Conservation (phyloP, 2,888 invertebrate species). For the Lumbricus terrestris region DNA sequence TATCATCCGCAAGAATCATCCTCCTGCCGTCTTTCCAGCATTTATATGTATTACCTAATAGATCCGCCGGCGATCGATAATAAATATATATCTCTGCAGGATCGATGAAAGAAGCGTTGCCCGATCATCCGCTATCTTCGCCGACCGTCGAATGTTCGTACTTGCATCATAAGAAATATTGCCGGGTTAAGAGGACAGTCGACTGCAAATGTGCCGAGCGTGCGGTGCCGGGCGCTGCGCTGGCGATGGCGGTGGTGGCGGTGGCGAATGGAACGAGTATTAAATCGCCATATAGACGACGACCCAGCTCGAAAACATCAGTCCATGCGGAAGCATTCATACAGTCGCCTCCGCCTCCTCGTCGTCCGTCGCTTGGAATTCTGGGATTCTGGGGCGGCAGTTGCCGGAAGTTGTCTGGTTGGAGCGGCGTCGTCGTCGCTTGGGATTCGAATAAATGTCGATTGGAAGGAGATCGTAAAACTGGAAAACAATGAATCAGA, state of each 20-base stretch:
- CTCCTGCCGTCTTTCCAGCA: no score
- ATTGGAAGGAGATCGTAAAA: background rate
- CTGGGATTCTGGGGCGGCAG: background rate
- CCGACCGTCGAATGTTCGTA: background rate
- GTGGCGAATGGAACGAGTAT: background rate
- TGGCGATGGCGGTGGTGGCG: no score
- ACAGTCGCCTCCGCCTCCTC: no score
- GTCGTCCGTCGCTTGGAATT: background rate
- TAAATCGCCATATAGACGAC: conserved; percentile 3
- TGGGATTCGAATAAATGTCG: background rate
- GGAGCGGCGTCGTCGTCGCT: background rate
- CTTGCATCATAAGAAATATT: background rate
- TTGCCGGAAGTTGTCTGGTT: background rate
- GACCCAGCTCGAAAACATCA: background rate
- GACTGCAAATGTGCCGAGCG: conserved; percentile 3
- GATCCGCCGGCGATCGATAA: background rate
- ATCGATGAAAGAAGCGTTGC: background rate
- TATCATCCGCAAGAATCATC: conserved; percentile 3
- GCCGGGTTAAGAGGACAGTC: background rate
- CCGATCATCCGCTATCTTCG: background rate
- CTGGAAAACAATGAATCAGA: background rate
- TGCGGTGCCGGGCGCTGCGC: background rate
- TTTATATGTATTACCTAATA: background rate
- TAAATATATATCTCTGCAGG: background rate
- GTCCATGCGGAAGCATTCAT: background rate